Evolutionary conservation across 2,888 invertebrate species (phyloP).

Genomic region (Slavum lentiscoides): DNA sequence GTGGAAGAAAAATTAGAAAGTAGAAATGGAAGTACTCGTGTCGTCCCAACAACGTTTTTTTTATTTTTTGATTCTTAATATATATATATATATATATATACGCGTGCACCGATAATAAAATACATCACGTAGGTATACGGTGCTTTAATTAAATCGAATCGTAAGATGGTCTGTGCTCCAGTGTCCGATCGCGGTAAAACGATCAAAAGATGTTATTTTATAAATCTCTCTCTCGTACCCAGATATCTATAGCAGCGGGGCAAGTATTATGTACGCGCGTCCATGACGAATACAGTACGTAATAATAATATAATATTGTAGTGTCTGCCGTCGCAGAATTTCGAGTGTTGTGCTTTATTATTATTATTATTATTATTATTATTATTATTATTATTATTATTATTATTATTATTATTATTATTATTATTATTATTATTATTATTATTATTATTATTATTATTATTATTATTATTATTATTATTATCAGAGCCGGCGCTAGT

Average conservation of each 20-base stretch:
- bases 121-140: slow-evolving; percentile 16
- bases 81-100: no score
- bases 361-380: no score
- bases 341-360: no score
- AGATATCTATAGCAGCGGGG: neutral
- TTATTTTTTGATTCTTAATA: slow-evolving; percentile 35
- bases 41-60: neutral
- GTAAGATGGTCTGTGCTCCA: neutral
- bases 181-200: slow-evolving; percentile 19
- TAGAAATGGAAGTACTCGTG: slow-evolving; percentile 27
- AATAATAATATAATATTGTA: no score
- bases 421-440: no score
- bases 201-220: slow-evolving; percentile 3
- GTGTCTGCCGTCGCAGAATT: no score
- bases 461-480: no score
- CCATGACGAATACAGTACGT: neutral
- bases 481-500: no score
- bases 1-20: slow-evolving; percentile 45
- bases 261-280: neutral
- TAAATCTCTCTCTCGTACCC: neutral
- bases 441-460: no score
- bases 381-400: no score
- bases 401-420: no score
- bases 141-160: slow-evolving; percentile 43
- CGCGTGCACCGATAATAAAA: neutral